Conservation (phyloP, 2,888 invertebrate species). For the Caenorhabditis sulstoni region DNA sequence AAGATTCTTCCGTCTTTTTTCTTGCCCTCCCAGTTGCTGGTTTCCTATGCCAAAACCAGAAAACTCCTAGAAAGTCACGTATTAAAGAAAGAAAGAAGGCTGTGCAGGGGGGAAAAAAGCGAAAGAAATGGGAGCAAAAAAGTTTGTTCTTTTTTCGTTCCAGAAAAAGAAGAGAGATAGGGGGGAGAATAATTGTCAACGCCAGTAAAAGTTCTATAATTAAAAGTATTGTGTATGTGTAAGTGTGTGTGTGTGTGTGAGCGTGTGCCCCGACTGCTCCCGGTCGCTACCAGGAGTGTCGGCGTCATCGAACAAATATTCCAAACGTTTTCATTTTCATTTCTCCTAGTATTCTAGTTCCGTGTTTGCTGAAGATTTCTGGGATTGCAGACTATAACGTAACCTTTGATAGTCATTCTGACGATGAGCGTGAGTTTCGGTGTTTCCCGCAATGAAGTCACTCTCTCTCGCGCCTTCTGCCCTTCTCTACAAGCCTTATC, state of each 20-base stretch:
- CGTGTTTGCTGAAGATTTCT: too few species aligned
- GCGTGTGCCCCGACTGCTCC: not conserved
- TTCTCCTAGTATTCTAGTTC: not conserved
- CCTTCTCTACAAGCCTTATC: slow-evolving; percentile 25
- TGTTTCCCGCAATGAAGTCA: not conserved
- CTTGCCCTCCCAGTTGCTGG: slow-evolving; percentile 17
- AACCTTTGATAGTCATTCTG: not conserved
- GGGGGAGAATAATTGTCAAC: slow-evolving; percentile 46
- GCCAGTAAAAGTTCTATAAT: slow-evolving; percentile 48
- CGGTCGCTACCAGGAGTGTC: not conserved
- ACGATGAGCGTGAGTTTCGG: slow-evolving; percentile 14
- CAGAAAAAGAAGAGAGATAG: not conserved
- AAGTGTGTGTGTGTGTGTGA: slow-evolving; percentile 9
- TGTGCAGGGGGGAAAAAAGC: not conserved
- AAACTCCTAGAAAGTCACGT: slow-evolving; percentile 42
- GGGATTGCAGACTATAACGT: too few species aligned
- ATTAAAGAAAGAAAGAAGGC: slow-evolving; percentile 3
- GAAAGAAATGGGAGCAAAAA: slow-evolving; percentile 1
- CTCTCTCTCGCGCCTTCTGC: too few species aligned
- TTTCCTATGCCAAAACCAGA: slow-evolving; percentile 1
- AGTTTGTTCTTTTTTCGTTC: slow-evolving; percentile 5
- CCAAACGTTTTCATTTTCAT: not conserved
- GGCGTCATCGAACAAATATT: slow-evolving; percentile 24
- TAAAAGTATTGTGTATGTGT: slow-evolving; percentile 21
- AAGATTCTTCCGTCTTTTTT: slow-evolving; percentile 33